Conservation (phyloP, 2,797 vertebrate species). For the Ibycter americanus region DNA sequence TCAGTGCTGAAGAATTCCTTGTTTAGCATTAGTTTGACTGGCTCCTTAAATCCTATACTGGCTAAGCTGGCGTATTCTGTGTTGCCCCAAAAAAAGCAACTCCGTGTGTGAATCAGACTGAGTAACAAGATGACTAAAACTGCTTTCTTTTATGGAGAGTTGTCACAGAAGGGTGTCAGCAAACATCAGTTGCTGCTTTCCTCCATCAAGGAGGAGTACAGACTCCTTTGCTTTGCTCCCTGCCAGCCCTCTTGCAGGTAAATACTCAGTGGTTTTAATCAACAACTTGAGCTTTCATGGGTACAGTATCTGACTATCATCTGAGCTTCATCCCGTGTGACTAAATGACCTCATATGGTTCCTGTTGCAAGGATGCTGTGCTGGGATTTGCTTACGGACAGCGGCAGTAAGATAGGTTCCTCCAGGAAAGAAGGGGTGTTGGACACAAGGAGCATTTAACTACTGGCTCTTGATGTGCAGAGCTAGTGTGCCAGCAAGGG, state of each 20-base stretch:
- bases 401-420: background rate
- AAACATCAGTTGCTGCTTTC: constrained; percentile 55
- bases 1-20: background rate
- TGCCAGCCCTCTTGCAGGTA: background rate
- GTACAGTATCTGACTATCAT: background rate
- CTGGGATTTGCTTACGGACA: background rate
- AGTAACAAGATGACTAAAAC: constrained; percentile 64
- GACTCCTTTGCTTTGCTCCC: constrained; percentile 4
- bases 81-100: constrained; percentile 42
- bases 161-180: constrained; percentile 55
- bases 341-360: rapidly evolving
- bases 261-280: background rate
- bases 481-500: background rate
- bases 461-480: background rate
- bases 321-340: background rate
- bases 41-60: background rate
- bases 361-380: background rate
- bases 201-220: background rate
- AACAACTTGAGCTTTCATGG: background rate
- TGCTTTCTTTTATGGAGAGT: constrained; percentile 29
- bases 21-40: background rate
- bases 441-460: rapidly evolving
- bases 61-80: background rate
- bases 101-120: constrained; percentile 53
- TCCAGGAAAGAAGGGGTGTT: background rate